Conservation (phyloP, 2,888 invertebrate genomes). For the Cheilosia pagana region DNA sequence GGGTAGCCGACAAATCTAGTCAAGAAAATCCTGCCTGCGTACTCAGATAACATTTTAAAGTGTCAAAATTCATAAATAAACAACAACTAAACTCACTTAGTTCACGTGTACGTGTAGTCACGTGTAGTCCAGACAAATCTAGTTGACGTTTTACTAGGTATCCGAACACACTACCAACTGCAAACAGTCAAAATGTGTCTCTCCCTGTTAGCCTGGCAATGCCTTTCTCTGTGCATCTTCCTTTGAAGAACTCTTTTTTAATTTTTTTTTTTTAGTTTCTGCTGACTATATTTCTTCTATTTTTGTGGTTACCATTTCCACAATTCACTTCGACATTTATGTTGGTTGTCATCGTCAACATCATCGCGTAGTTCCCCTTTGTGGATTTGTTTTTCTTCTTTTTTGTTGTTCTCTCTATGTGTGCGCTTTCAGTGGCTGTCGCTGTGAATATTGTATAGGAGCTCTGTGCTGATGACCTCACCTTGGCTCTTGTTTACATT, state of each 20-base stretch:
- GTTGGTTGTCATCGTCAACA: slow-evolving; percentile 30
- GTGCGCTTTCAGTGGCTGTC: slow-evolving; percentile 26
- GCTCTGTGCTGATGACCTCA: slow-evolving; percentile 71
- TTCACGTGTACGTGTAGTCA: too few relatives aligned
- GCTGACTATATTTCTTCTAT: slow-evolving; percentile 4
- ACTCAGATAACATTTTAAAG: too few relatives aligned
- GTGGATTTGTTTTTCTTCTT: neutral
- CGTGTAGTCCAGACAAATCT: too few relatives aligned
- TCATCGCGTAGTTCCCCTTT: slow-evolving; percentile 22
- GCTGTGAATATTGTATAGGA: slow-evolving; percentile 10
- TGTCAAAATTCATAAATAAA: too few relatives aligned
- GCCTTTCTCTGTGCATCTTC: neutral
- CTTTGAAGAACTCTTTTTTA: slow-evolving; percentile 9
- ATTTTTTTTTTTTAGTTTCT: slow-evolving; percentile 7
- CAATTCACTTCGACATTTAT: slow-evolving; percentile 33
- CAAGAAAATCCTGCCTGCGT: too few relatives aligned
- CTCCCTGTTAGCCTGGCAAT: slow-evolving; percentile 2
- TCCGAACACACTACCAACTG: too few relatives aligned
- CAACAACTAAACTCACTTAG: too few relatives aligned
- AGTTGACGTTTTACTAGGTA: too few relatives aligned
- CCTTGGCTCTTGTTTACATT: slow-evolving; percentile 72
- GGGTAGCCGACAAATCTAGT: too few relatives aligned
- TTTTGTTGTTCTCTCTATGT: neutral
- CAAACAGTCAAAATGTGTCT: neutral
- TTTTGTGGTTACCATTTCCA: slow-evolving; percentile 36